Percentiles rank a stretch among this genome's conserved stretches.
Evolutionary conservation across 2,888 invertebrate genomes (phyloP).

Genomic region (Endotricha flammealis): DNA sequence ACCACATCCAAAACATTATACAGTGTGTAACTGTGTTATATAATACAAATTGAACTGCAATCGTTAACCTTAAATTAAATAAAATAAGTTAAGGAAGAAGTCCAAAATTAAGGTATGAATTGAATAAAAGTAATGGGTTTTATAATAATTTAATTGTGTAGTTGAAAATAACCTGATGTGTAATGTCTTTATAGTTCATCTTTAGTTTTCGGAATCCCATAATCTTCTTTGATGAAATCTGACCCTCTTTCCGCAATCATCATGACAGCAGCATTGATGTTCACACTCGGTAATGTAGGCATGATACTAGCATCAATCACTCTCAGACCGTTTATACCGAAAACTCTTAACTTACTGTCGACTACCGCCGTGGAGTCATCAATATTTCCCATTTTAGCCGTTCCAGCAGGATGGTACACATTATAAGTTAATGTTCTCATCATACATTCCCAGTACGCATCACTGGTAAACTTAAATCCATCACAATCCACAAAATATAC

Average conservation of each 20-base stretch:
- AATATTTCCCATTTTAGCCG: constrained; percentile 58
- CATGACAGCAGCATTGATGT: constrained; percentile 62
- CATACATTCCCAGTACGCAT: constrained; percentile 67
- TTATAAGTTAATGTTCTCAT: constrained; percentile 58
- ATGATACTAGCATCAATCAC: constrained; percentile 65
- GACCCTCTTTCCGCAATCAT: constrained; percentile 68
- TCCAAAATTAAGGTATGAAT: neutral
- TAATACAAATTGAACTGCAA: too few species aligned
- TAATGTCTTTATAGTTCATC: constrained; percentile 42
- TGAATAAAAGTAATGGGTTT: neutral
- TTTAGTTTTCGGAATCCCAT: constrained; percentile 27
- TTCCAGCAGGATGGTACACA: constrained; percentile 67
- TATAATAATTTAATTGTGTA: neutral
- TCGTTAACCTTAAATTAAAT: too few species aligned
- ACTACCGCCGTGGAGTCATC: constrained; percentile 50
- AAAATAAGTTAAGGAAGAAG: too few species aligned
- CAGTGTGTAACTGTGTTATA: too few species aligned
- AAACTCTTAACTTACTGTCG: constrained; percentile 44
- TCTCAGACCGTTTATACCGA: constrained; percentile 46
- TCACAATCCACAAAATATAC: constrained; percentile 54
- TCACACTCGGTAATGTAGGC: constrained; percentile 65
- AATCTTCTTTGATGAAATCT: constrained; percentile 58
- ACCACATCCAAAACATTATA: too few species aligned
- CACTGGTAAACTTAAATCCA: constrained; percentile 41
- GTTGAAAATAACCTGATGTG: neutral